Evolutionary conservation across 2,888 invertebrate genomes (phyloP).

Genomic region (Cordylochernes scorpioides): DNA sequence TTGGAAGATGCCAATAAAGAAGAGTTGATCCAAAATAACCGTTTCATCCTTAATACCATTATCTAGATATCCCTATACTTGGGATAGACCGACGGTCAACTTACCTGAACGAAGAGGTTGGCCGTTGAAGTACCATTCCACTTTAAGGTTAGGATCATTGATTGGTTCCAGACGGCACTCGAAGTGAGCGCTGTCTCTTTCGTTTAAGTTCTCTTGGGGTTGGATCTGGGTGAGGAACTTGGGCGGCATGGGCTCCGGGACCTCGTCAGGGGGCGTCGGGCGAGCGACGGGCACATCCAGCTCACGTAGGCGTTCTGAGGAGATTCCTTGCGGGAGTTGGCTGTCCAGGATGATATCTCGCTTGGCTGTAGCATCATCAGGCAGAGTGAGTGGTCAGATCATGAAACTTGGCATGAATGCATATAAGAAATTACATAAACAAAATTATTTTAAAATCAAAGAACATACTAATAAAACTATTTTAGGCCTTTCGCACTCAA

Average conservation of each 20-base stretch:
- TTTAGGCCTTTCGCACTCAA: too few relatives aligned
- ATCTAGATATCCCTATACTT: too few relatives aligned
- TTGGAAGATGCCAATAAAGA: too few relatives aligned
- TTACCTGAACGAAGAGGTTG: slow-evolving; percentile 45
- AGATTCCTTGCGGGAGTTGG: slow-evolving; percentile 72
- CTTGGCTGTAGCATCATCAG: slow-evolving; percentile 22
- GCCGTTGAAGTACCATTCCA: slow-evolving; percentile 83
- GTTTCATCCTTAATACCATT: too few relatives aligned
- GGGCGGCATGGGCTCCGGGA: slow-evolving; percentile 43
- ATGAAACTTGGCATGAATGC: too few relatives aligned
- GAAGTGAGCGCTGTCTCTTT: slow-evolving; percentile 74
- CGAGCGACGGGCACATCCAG: slow-evolving; percentile 53
- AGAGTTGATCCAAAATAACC: too few relatives aligned
- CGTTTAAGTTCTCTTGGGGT: slow-evolving; percentile 47
- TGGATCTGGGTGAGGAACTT: slow-evolving; percentile 57
- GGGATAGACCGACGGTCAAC: slow-evolving; percentile 13
- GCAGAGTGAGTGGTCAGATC: too few relatives aligned
- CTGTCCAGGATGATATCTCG: slow-evolving; percentile 54
- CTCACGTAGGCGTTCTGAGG: slow-evolving; percentile 66
- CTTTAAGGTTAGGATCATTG: slow-evolving; percentile 61
- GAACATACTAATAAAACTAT: too few relatives aligned
- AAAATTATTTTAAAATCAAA: too few relatives aligned
- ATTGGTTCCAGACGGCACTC: slow-evolving; percentile 86
- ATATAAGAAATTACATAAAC: too few relatives aligned
- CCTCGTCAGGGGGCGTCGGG: slow-evolving; percentile 30